Base-by-base conservation (phyloP, 2,797 vertebrate species). In the Acipenser transmontanus region DNA sequence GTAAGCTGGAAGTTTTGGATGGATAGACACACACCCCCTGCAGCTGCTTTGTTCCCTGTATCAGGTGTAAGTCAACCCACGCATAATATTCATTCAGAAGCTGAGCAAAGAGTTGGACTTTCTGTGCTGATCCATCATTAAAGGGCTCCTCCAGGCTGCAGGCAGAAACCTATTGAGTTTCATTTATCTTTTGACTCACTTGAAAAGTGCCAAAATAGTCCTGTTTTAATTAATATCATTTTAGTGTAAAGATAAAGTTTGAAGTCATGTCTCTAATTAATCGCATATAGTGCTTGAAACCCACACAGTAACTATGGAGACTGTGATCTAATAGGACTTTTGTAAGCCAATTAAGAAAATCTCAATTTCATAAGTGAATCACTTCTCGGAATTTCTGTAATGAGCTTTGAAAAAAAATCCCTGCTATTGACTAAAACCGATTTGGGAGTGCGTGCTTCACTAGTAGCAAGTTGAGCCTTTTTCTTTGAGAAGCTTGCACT, bases 261-360 rank as follows among this genome's bases (percentile, higher is more conserved):
- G 34, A 76, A 78, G 71, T 76, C 70, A 74, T 64, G 75, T 75
- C 74, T 73, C 71, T 79, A 75, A 81, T 80, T 75, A 74, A 70
- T 63, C 61, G 69, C 71, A 70, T 76, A 77, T 77, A 68, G 74
- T 69, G 71, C 69, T 74, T 68, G 71, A 34, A 66, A 47, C 62
- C 74, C 67, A 65, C 72, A 64, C 66, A 50, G 75, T 78, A 77
- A 71, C 78, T 72, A 77, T 79, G 72, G 76, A 72, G 77, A 78
- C 75, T 54, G 47, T 64, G 71, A 74, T 78, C 73, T 71, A 71
- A 77, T 73, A 73, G 64, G 74, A 70, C 72, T 61, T 61, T 68
- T 73, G 73, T 77, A 71, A 71, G 68, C 73, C 74, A 78, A 81
- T 81, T 77, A 81, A 70, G 54, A 47, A 64, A 70, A 74, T 34